Conservation (phyloP, 2,113 vertebrate genomes). For the Semicossyphus pulcher region DNA sequence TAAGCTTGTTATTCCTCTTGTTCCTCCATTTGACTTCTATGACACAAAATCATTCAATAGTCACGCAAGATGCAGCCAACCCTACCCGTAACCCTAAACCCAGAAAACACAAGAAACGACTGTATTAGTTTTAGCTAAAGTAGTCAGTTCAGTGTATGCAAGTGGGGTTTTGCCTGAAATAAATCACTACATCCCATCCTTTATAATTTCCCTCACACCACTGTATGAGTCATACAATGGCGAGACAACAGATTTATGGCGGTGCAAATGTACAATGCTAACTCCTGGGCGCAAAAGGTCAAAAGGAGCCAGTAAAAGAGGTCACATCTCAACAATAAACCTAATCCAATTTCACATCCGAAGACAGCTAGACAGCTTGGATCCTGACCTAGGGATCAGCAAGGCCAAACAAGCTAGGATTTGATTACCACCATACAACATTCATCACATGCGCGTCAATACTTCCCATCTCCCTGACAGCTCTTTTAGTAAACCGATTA, state of each 20-base stretch:
- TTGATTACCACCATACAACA: conserved; percentile 27
- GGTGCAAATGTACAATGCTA: background rate
- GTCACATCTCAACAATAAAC: conserved; percentile 32
- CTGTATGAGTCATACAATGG: background rate
- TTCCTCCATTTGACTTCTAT: too few species aligned
- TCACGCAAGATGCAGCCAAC: too few species aligned
- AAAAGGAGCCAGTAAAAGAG: conserved; percentile 33
- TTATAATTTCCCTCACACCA: conserved; percentile 4
- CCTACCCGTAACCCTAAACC: too few species aligned
- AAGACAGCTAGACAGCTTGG: background rate
- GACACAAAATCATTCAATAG: too few species aligned
- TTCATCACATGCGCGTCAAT: conserved; percentile 43
- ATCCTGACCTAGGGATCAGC: conserved; percentile 18
- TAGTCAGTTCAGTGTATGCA: too few species aligned
- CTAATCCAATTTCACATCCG: conserved; percentile 34
- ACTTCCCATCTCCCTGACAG: background rate
- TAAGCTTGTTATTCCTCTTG: too few species aligned
- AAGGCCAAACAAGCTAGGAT: conserved; percentile 20
- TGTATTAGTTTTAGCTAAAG: too few species aligned
- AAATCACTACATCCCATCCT: background rate
- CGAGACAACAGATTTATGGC: conserved; percentile 11
- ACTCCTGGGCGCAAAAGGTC: conserved; percentile 35
- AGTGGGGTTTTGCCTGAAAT: too few species aligned
- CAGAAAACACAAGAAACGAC: too few species aligned
- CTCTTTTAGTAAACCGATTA: background rate